phyloP scores from a whole-genome alignment of 2,797 vertebrate species.

The Coregonus sp. region DNA sequence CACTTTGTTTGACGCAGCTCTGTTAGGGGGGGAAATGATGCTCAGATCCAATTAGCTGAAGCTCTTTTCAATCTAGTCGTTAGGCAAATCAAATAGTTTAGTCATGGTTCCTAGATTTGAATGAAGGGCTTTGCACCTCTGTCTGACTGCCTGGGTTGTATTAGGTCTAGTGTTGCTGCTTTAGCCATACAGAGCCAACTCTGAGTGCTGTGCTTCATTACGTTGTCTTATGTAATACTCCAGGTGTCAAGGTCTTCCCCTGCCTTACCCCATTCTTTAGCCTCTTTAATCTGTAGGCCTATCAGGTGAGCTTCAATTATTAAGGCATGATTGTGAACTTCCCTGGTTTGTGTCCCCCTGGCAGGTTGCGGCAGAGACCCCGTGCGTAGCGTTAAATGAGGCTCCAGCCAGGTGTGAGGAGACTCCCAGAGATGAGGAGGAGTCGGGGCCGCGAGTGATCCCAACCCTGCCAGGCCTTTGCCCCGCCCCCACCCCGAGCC shows the following conservation, averaged over 20 bases:
- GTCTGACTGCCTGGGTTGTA: no score
- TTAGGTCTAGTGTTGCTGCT: not conserved
- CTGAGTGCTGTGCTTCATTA: not conserved
- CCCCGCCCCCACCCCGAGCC: constrained; percentile 61
- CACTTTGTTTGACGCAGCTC: not conserved
- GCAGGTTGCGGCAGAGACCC: constrained; percentile 73
- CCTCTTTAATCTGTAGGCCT: not conserved
- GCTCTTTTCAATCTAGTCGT: not conserved
- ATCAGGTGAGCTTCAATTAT: not conserved
- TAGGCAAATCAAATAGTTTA: not conserved
- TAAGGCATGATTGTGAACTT: not conserved
- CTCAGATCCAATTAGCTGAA: not conserved
- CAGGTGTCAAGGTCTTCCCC: not conserved
- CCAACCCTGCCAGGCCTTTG: constrained; percentile 44
- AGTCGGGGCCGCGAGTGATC: constrained; percentile 72
- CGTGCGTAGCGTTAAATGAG: constrained; percentile 72
- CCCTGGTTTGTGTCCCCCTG: constrained; percentile 10
- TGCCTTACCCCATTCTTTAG: not conserved
- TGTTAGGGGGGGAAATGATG: not conserved
- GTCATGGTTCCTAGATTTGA: not conserved
- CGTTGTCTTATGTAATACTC: not conserved
- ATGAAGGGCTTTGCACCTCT: not conserved
- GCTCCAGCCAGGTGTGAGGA: constrained; percentile 69
- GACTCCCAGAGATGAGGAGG: constrained; percentile 67
- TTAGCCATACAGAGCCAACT: no score